Conservation (phyloP, 2,113 vertebrate species). For the Zosterops lateralis region DNA sequence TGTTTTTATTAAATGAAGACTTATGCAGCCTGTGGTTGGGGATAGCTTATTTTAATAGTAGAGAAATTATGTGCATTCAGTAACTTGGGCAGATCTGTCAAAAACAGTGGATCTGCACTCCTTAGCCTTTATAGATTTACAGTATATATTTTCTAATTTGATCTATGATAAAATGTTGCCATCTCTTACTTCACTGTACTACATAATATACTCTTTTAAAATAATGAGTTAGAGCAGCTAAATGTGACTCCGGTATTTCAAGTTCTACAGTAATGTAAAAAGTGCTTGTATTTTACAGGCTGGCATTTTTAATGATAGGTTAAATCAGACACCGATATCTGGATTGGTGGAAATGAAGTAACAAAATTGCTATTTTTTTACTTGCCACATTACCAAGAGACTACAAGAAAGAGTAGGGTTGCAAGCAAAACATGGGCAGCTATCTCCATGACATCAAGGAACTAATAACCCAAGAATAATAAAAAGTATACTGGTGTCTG, state of each 20-base stretch:
- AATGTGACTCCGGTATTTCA: background rate
- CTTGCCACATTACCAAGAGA: background rate
- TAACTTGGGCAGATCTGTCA: background rate
- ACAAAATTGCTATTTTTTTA: background rate
- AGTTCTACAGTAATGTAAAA: background rate
- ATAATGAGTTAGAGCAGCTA: background rate
- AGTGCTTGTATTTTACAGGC: background rate
- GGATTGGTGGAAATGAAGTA: background rate
- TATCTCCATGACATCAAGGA: background rate
- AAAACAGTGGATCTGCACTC: background rate
- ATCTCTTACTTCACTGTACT: background rate
- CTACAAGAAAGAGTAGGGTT: background rate
- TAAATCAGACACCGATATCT: background rate
- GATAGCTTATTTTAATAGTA: background rate
- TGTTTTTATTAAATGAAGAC: background rate
- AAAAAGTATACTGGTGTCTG: background rate
- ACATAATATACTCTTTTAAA: background rate
- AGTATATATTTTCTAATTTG: background rate
- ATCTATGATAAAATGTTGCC: background rate
- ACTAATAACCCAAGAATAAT: background rate
- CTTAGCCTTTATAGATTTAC: background rate
- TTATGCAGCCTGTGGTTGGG: background rate
- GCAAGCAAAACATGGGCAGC: background rate
- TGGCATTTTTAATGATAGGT: background rate
- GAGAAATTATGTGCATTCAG: background rate